Evolutionary conservation across 2,797 vertebrate species (phyloP).

Genomic region (Gobionotothen gibberifrons): DNA sequence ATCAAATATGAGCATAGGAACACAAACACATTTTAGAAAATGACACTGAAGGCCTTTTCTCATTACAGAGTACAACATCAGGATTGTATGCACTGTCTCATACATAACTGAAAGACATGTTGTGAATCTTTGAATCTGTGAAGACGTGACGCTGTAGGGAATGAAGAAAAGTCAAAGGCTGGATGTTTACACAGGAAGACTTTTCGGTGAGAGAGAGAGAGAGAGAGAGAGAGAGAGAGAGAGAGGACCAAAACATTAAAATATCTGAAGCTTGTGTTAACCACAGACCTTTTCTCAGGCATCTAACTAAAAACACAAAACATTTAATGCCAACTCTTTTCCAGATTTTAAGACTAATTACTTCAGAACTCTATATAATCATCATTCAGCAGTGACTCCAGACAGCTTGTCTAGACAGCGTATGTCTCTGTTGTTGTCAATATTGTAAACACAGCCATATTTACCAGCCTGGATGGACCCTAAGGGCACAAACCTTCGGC

Average conservation of each 20-base stretch:
- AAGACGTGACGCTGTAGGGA: constrained; percentile 21
- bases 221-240: too few relatives aligned
- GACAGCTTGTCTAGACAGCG: constrained; percentile 53
- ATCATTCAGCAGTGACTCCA: constrained; percentile 18
- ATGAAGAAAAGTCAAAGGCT: constrained; percentile 8
- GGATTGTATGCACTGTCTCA: background rate
- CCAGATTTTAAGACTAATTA: too few relatives aligned
- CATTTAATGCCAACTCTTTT: too few relatives aligned
- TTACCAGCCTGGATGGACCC: constrained; percentile 51
- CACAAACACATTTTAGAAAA: background rate
- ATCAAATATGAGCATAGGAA: background rate
- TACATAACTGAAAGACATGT: too few relatives aligned
- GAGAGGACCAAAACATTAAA: background rate
- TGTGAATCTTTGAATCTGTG: background rate
- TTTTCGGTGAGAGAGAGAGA: too few relatives aligned
- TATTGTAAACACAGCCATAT: constrained; percentile 38
- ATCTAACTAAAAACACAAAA: background rate
- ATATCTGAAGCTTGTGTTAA: background rate
- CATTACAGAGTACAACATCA: background rate
- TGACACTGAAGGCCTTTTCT: background rate
- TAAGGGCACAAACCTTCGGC: constrained; percentile 41
- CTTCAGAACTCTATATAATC: background rate
- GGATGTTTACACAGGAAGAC: constrained; percentile 27
- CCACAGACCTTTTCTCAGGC: background rate
- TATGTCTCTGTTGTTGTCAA: constrained; percentile 12